Base-by-base conservation (phyloP, 2,797 vertebrate genomes). In the Pelobates cultripes region DNA sequence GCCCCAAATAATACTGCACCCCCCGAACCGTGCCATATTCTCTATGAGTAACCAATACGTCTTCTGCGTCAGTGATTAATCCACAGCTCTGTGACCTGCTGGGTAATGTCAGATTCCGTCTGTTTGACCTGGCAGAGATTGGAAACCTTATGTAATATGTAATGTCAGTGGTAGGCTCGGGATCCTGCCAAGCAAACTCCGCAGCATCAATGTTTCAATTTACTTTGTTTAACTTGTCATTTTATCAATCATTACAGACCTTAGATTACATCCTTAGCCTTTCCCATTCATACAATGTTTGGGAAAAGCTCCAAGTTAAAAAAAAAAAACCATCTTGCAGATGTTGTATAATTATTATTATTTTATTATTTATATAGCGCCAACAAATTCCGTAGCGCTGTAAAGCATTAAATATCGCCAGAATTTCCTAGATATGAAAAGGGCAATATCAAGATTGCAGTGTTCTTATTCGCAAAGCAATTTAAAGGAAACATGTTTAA, bases 191-290 rank as follows among this genome's bases (percentile, higher is more conserved):
- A 78, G 84, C 84, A 2, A 60, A 68, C 67, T 79, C 15, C 3
- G 7, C 75, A 77, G 74, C 86, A 85, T 77, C 88, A 87, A 74
- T 80, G 78, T 84, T 88, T 89, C 75, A 64, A 87, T 85, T 51
- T 51, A 64, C 66, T 84, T 74, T 75, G 55, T 78, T 78, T 78
- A 90, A 86, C 88, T 87, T 80, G 91, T 89, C 92, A 92, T 93
- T 93, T 92, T 3, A 4, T 86, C 92, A 92, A 93, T 92, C 91
- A 92, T 81, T 91, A 90, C 90, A 90, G 88, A 92, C 80, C 43
- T 73, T 15, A 6, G 8, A 28, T 53, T 72, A 47, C 51, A 17
- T 72, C 28, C 28, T 28, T 2, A 1, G 28, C 28, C 28, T 28
- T 28, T 28, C 28, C 28, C 28, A 28, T 28, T 28, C 28, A 28